phyloP scores from a whole-genome alignment of 2,113 vertebrate genomes.

The Eurystomus gularis region DNA sequence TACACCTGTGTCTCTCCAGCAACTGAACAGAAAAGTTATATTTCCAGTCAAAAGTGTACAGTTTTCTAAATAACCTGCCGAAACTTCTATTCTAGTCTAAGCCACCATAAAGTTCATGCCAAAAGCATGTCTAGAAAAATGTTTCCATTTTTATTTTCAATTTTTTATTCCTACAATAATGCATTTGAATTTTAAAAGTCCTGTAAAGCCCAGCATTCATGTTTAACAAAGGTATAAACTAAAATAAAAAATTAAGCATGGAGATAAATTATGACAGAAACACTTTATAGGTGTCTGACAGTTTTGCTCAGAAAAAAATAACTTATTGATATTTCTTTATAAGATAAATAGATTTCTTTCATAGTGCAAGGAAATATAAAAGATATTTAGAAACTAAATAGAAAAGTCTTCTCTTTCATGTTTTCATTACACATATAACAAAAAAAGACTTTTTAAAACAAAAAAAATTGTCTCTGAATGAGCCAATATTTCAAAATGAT shows the following conservation, averaged over 20 bases:
- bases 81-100: background rate
- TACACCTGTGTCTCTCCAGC: background rate
- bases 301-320: background rate
- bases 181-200: background rate
- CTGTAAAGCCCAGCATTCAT: background rate
- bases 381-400: slow-evolving; percentile 2
- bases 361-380: background rate
- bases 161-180: background rate
- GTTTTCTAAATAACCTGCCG: background rate
- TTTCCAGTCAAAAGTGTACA: background rate
- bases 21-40: background rate
- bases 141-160: too few relatives aligned
- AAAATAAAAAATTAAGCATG: background rate
- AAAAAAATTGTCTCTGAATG: slow-evolving; percentile 15
- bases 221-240: background rate
- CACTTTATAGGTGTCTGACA: background rate
- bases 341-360: background rate
- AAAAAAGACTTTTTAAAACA: slow-evolving; percentile 12
- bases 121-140: background rate
- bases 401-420: background rate
- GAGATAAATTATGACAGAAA: background rate
- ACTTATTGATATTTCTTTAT: background rate
- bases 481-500: slow-evolving; percentile 52
- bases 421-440: slow-evolving; percentile 55
- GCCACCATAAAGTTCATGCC: background rate